Conservation (phyloP, 2,888 invertebrate species). For the Seira ritae region DNA sequence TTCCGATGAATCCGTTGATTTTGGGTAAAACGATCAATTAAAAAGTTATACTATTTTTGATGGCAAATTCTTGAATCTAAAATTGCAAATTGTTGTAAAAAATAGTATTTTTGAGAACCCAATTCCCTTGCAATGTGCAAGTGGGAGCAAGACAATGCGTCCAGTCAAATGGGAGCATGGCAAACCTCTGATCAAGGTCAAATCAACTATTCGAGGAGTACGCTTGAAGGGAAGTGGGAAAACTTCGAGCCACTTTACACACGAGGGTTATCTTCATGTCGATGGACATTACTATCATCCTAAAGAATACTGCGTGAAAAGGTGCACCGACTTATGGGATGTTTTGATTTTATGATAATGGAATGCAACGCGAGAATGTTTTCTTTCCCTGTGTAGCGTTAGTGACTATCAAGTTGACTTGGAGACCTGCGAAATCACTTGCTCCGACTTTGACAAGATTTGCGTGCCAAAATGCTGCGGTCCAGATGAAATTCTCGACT, state of each 20-base stretch:
- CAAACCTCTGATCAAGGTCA: not conserved
- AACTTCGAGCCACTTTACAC: constrained; percentile 56
- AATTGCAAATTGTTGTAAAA: not conserved
- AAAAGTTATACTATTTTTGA: not conserved
- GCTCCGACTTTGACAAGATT: constrained; percentile 7
- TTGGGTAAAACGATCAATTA: constrained; percentile 18
- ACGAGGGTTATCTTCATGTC: constrained; percentile 54
- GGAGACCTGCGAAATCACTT: constrained; percentile 31
- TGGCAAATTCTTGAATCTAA: not conserved
- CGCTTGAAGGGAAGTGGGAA: constrained; percentile 45
- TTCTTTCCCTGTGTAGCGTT: constrained; percentile 22
- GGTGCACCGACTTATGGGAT: constrained; percentile 30
- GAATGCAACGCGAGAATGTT: not conserved
- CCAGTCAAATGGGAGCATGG: constrained; percentile 48
- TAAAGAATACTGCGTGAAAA: constrained; percentile 50
- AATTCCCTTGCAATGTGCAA: not conserved
- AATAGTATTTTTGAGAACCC: not conserved
- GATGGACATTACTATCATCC: constrained; percentile 39
- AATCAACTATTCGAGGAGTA: constrained; percentile 6
- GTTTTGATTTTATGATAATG: not conserved
- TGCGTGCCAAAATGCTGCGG: constrained; percentile 67
- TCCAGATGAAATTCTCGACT: constrained; percentile 48
- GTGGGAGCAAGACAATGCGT: constrained; percentile 1
- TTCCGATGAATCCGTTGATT: constrained; percentile 29
- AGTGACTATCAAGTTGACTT: constrained; percentile 35